Conservation (phyloP, 1,140 invertebrate species). For the Caerostris extrusa region DNA sequence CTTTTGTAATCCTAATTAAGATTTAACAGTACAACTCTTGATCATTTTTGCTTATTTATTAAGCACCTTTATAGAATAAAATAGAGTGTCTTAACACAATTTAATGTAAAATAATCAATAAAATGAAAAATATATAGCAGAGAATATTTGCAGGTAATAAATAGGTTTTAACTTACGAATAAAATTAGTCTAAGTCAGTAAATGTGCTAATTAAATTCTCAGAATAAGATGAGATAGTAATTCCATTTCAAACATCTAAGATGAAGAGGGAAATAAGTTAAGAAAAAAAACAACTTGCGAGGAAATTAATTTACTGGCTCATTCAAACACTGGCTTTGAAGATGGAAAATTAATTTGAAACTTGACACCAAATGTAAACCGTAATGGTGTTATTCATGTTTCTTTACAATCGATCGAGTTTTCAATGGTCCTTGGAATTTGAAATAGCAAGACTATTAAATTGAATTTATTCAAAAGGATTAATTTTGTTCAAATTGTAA, state of each 20-base stretch:
- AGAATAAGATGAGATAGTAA: background rate
- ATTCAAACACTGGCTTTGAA: background rate
- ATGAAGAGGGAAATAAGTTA: background rate
- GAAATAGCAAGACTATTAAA: background rate
- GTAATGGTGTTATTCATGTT: background rate
- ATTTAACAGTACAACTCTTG: too few species aligned
- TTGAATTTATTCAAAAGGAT: background rate
- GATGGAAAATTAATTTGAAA: conserved; percentile 23
- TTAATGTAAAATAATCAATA: background rate
- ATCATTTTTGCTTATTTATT: too few species aligned
- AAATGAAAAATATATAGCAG: background rate
- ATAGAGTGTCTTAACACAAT: background rate
- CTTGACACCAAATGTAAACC: background rate
- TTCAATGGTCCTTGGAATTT: background rate
- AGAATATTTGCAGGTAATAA: background rate
- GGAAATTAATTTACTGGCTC: background rate
- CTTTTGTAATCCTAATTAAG: too few species aligned
- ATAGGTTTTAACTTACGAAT: background rate
- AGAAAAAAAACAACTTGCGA: background rate
- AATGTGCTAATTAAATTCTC: background rate
- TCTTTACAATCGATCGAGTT: too few species aligned
- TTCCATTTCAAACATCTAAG: background rate
- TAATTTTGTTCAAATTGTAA: background rate
- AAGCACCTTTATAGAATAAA: too few species aligned
- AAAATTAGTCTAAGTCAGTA: background rate